phyloP scores from a whole-genome alignment of 2,888 invertebrate genomes.

The Salpingus planirostris region DNA sequence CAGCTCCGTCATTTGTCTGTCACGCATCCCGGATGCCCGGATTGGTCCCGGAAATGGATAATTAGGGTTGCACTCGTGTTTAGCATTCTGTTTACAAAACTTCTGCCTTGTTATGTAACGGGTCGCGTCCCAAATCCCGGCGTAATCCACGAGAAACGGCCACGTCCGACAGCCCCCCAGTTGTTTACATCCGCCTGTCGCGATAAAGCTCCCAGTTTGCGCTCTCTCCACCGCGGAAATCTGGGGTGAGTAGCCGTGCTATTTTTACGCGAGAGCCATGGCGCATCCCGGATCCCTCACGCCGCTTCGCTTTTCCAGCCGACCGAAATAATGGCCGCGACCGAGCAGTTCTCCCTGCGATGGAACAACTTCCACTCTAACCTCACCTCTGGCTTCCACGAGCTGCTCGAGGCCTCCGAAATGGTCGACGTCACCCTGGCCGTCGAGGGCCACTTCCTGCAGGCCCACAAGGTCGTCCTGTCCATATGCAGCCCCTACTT shows the following conservation, averaged over 20 bases:
- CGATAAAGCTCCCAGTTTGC: too few relatives aligned
- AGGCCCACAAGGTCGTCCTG: slow-evolving; percentile 68
- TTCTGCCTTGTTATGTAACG: slow-evolving; percentile 31
- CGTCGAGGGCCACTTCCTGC: slow-evolving; percentile 66
- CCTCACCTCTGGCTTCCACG: slow-evolving; percentile 62
- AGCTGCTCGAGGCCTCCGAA: slow-evolving; percentile 60
- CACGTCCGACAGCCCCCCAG: too few relatives aligned
- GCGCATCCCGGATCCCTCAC: too few relatives aligned
- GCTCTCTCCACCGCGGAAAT: too few relatives aligned
- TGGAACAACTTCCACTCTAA: slow-evolving; percentile 77
- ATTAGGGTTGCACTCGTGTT: slow-evolving; percentile 33
- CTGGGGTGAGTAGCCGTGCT: too few relatives aligned
- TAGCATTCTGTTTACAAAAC: slow-evolving; percentile 21
- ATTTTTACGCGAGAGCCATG: too few relatives aligned
- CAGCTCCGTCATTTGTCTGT: too few relatives aligned
- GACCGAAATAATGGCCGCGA: slow-evolving; percentile 46
- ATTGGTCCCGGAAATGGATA: slow-evolving; percentile 40
- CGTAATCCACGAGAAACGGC: too few relatives aligned
- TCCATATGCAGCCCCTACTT: slow-evolving; percentile 75
- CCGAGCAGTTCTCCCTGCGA: slow-evolving; percentile 63
- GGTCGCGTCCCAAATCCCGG: too few relatives aligned
- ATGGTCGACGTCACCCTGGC: slow-evolving; percentile 71
- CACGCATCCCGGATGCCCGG: slow-evolving; percentile 37
- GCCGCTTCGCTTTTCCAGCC: too few relatives aligned
- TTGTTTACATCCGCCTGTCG: too few relatives aligned